A percentile compares a stretch with the other conserved stretches of the same genome.
These are phyloP conservation scores for Botia kubotai DNA, from an alignment of 2,797 vertebrate genomes.

Conservation along the genomic window DNA sequence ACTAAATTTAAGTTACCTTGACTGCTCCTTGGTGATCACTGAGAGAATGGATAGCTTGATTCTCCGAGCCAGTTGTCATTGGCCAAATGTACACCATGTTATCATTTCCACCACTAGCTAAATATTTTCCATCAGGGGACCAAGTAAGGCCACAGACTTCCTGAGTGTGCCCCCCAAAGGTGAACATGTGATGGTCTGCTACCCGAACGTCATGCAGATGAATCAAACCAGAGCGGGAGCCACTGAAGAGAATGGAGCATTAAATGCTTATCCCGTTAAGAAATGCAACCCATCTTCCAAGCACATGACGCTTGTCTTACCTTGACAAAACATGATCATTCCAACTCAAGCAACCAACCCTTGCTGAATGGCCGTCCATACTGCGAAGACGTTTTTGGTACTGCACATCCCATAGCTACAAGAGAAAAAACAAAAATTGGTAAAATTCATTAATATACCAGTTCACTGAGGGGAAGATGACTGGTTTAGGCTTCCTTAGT, in stretches of 20 bases:
- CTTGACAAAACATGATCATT: constrained; percentile 93
- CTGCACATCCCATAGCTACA: constrained; percentile 92
- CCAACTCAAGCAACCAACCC: constrained; percentile 91
- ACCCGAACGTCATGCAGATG: constrained; percentile 95
- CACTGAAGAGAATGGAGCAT: constrained; percentile 72
- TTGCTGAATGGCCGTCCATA: constrained; percentile 88
- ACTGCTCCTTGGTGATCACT: constrained; percentile 95
- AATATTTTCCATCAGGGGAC: constrained; percentile 91
- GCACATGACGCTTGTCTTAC: constrained; percentile 69
- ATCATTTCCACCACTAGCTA: constrained; percentile 96
- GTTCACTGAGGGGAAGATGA: no score
- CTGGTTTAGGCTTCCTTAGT: no score
- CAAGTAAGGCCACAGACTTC: constrained; percentile 95
- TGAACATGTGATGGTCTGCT: constrained; percentile 88
- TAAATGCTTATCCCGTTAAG: neutral
- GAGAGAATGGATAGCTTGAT: constrained; percentile 77
- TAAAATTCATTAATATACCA: no score
- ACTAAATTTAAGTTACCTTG: constrained; percentile 77
- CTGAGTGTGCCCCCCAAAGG: constrained; percentile 87
- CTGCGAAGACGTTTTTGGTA: constrained; percentile 90
- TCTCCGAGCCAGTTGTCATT: constrained; percentile 75
- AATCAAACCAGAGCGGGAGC: constrained; percentile 91
- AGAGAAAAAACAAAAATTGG: neutral
- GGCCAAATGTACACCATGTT: constrained; percentile 93
- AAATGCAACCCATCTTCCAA: neutral